These are phyloP conservation scores for Caenorhabditis wallacei DNA, from an alignment of 2,888 invertebrate species.

Conservation along the genomic window DNA sequence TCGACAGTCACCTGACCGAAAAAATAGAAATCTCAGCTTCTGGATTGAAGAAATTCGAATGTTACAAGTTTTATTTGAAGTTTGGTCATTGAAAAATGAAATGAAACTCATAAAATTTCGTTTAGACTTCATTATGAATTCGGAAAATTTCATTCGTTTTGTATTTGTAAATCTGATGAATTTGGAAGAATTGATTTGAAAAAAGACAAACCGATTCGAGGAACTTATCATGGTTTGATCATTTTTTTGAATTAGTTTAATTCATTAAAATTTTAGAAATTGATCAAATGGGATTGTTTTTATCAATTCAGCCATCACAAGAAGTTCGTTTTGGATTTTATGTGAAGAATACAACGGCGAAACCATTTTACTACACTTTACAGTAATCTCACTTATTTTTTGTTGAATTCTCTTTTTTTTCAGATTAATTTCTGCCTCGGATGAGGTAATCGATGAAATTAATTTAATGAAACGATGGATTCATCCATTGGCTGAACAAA, in stretches of 20 bases:
- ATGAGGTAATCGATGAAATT: not conserved
- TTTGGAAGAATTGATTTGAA: slow-evolving; percentile 2
- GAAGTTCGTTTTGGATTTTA: slow-evolving; percentile 48
- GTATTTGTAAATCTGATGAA: slow-evolving; percentile 1
- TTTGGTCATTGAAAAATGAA: not conserved
- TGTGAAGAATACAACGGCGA: slow-evolving; percentile 9
- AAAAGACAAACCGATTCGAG: not conserved
- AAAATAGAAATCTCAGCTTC: not conserved
- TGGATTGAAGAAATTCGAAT: not conserved
- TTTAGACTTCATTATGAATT: not conserved
- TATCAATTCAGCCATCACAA: slow-evolving; percentile 24
- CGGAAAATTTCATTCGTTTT: not conserved
- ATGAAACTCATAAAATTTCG: not conserved
- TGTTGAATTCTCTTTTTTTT: not conserved
- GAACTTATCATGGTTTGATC: slow-evolving; percentile 36
- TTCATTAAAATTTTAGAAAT: slow-evolving; percentile 15
- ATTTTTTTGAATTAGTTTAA: not conserved
- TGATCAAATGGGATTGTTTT: slow-evolving; percentile 60
- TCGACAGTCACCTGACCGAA: not conserved
- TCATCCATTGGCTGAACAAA: slow-evolving; percentile 28
- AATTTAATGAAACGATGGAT: slow-evolving; percentile 45
- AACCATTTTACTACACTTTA: slow-evolving; percentile 10
- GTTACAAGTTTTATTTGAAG: slow-evolving; percentile 10
- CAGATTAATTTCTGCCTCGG: slow-evolving; percentile 7
- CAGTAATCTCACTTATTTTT: not conserved